These are phyloP conservation scores for Platalea minor DNA, from an alignment of 2,797 vertebrate species.

Conservation along the genomic window DNA sequence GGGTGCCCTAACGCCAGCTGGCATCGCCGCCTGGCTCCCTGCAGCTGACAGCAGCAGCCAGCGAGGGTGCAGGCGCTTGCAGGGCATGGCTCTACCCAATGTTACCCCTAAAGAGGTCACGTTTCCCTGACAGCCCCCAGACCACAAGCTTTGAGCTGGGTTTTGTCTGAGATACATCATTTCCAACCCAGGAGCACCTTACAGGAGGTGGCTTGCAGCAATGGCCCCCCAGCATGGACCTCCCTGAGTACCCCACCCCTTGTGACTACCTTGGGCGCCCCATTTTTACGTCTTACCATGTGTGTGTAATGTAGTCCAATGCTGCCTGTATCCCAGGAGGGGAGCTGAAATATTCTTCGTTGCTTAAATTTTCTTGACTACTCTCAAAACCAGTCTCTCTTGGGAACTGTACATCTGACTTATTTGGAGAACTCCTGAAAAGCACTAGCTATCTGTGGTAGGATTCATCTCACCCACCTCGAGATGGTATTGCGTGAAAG, in stretches of 20 bases:
- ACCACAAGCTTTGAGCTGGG: not conserved
- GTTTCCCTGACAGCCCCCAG: not conserved
- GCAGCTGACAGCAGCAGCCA: not conserved
- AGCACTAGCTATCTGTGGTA: not conserved
- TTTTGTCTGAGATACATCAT: not conserved
- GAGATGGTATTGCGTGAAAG: not conserved
- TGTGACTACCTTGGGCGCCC: not conserved
- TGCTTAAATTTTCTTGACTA: not conserved
- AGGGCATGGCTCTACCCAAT: not conserved
- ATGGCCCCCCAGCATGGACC: not conserved
- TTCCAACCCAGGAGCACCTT: not conserved
- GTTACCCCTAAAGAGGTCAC: not conserved
- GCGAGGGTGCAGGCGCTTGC: accelerated
- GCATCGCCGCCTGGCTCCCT: accelerated
- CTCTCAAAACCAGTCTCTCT: not conserved
- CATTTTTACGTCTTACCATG: not conserved
- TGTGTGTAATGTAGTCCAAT: not conserved
- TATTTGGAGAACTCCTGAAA: not conserved
- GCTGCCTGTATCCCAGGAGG: accelerated
- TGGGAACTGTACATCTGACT: not conserved
- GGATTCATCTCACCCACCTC: not conserved
- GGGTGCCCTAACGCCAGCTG: accelerated
- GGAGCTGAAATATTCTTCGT: not conserved
- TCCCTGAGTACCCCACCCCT: not conserved
- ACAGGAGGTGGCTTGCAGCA: not conserved